Percentiles rank a stretch among this genome's conserved stretches.
phyloP scores from a whole-genome alignment of 2,113 vertebrate genomes.

The Rhegmatorhina hoffmannsi region DNA sequence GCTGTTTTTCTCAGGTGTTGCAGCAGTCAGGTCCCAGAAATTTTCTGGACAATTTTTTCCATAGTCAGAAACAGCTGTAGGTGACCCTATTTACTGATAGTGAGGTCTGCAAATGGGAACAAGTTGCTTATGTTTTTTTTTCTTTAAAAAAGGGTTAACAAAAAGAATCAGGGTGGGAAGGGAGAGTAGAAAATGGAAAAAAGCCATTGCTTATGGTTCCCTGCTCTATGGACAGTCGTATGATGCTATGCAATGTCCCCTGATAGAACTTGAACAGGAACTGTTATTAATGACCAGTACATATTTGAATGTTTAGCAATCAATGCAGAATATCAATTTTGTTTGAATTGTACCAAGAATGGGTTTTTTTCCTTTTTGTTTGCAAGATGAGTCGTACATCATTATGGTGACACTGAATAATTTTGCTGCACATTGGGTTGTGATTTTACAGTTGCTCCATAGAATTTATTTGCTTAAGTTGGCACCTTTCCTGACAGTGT shows the following conservation, averaged over 20 bases:
- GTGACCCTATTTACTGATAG: not conserved
- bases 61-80: not conserved
- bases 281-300: not conserved
- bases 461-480: not conserved
- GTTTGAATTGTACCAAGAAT: not conserved
- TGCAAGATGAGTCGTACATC: not conserved
- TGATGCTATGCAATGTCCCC: not conserved
- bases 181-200: not conserved
- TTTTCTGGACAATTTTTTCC: not conserved
- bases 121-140: not conserved
- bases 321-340: not conserved
- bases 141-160: not conserved
- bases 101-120: not conserved
- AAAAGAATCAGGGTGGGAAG: accelerated
- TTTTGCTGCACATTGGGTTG: not conserved
- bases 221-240: not conserved
- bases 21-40: not conserved
- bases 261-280: not conserved
- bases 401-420: not conserved
- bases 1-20: not conserved
- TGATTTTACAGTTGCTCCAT: not conserved
- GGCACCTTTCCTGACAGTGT: not conserved
- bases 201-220: not conserved
- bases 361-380: not conserved
- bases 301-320: not conserved